Base-by-base conservation (phyloP, 2,888 invertebrate genomes). In the Heteropelma amictum region DNA sequence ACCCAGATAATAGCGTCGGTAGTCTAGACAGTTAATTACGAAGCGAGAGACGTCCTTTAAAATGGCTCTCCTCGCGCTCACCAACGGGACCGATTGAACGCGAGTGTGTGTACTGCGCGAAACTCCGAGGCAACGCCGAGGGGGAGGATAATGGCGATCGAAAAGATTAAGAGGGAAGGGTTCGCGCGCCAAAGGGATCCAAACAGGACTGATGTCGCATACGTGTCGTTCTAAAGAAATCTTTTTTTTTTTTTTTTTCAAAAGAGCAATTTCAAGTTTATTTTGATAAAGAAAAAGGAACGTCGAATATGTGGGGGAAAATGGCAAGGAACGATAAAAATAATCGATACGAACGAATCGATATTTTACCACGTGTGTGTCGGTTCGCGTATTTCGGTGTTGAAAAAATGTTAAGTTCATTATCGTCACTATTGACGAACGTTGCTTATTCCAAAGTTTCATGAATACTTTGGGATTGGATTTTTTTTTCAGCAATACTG, bases 21-120 rank as follows among this genome's bases (percentile, higher is more conserved):
- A 84, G 87, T 87, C 87, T 86, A 86, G 86, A 86, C 86, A 83
- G 86, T 85, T 86, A 85, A 86, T 86, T 86, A 86, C 84, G 49
- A 33, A 68, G 49, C 65, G 64, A 75, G 75, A 84, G 81, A 82
- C 83, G 85, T 83, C 85, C 84, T 84, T 85, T 86, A 82, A 83
- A 85, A 81, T 79, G n/a, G 75, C 70, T 68, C 67, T 58, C 23
- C 61, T 56, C 68, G 56, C 54, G 54, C 42, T 14, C 61, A 65
- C 28, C n/a, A 42, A 45, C 21, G 49, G 38, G 38, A 58, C 56
- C 67, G 68, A 68, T 68, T 49, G 68, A 58, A 68, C 58, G 58
- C 49, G 28, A 19, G 8, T 33, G 12, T 42, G 23, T 26, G 21
- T 12, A 26, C 19, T 28, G 14, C 45, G 12, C 21, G 33, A 33